phyloP scores from a whole-genome alignment of 2,113 vertebrate species.

The Bubo scandiacus region DNA sequence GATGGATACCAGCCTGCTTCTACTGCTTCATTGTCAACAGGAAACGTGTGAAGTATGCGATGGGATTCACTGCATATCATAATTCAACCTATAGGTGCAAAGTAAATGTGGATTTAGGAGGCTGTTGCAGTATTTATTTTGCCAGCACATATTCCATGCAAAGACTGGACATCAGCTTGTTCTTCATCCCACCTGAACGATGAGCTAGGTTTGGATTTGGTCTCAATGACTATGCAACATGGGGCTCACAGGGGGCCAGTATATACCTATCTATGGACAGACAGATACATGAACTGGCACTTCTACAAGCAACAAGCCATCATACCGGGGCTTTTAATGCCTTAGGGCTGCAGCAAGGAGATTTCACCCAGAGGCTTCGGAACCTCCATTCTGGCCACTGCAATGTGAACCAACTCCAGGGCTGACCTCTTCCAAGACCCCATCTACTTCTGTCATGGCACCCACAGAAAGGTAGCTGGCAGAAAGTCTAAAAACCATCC shows the following conservation, averaged over 20 bases:
- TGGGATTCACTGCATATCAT: neutral
- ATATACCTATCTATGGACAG: neutral
- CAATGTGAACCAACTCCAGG: neutral
- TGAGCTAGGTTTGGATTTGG: neutral
- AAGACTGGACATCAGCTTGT: neutral
- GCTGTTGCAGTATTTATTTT: neutral
- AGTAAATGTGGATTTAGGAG: neutral
- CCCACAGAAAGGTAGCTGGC: fast-evolving
- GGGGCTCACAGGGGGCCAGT: neutral
- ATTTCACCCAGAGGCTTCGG: neutral
- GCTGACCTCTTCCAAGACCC: neutral
- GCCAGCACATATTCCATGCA: neutral
- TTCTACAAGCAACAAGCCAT: neutral
- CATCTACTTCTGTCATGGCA: neutral
- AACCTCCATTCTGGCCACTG: neutral
- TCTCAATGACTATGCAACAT: neutral
- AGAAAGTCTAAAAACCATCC: neutral
- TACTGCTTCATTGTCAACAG: neutral
- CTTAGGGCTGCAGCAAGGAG: neutral
- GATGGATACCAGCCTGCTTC: conserved; percentile 27
- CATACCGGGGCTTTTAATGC: neutral
- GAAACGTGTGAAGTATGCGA: neutral
- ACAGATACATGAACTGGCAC: neutral
- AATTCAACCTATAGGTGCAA: neutral
- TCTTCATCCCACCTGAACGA: neutral